Percentiles rank a stretch among this genome's conserved stretches.
These are phyloP conservation scores for Ylistrum balloti DNA, from an alignment of 1,140 invertebrate species.

Conservation along the genomic window DNA sequence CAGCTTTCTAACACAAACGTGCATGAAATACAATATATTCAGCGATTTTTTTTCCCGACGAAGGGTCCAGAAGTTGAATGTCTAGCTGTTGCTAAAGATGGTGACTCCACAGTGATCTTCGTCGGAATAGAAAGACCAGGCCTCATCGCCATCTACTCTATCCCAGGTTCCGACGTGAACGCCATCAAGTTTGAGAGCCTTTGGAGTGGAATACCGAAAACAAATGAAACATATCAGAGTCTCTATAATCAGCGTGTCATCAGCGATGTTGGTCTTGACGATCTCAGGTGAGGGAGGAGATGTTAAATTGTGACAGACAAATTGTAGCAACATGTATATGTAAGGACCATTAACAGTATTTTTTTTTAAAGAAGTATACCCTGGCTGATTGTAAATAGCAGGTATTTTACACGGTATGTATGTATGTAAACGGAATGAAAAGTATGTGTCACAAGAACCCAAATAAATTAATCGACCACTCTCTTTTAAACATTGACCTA, in stretches of 20 bases:
- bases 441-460: too few species aligned
- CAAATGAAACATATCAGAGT: background rate
- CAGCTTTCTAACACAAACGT: too few species aligned
- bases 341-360: too few species aligned
- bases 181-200: background rate
- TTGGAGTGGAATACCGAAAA: background rate
- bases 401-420: too few species aligned
- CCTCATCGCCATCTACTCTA: background rate
- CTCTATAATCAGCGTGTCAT: background rate
- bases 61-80: background rate
- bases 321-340: too few species aligned
- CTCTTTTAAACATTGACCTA: too few species aligned
- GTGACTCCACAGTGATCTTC: background rate
- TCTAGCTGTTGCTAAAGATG: background rate
- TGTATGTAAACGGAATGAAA: too few species aligned
- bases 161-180: background rate
- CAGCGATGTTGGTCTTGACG: background rate
- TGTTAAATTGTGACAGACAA: too few species aligned
- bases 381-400: too few species aligned
- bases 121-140: background rate
- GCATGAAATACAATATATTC: too few species aligned
- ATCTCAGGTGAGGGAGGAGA: background rate
- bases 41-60: background rate
- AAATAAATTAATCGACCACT: too few species aligned
- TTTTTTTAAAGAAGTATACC: too few species aligned